Conservation (phyloP, 64 coral and sea anemone genomes). For the Montipora capricornis region DNA sequence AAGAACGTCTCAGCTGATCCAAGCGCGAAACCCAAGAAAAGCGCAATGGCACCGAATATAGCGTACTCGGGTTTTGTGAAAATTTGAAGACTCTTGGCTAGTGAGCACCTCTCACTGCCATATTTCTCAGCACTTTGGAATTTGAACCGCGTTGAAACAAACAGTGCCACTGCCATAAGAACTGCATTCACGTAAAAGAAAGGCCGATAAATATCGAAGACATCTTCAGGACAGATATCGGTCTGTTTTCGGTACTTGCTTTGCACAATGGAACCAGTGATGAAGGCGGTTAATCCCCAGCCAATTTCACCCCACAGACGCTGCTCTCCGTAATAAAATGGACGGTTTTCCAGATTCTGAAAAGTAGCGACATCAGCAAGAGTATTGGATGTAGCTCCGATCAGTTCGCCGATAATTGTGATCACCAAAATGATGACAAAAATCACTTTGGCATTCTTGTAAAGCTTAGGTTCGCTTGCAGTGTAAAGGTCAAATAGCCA, state of each 20-base stretch:
- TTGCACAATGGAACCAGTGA: conserved; percentile 83
- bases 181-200: conserved; percentile 93
- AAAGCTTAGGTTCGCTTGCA: conserved; percentile 70
- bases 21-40: conserved; percentile 74
- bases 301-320: conserved; percentile 87
- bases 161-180: conserved; percentile 82
- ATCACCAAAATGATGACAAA: conserved; percentile 82
- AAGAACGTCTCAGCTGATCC: conserved; percentile 79
- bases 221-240: conserved; percentile 90
- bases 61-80: conserved; percentile 84
- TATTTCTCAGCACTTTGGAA: conserved; percentile 67
- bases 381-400: conserved; percentile 88
- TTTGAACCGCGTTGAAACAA: conserved; percentile 85
- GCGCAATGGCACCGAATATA: conserved; percentile 68
- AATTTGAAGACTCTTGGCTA: conserved; percentile 69
- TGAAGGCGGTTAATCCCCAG: conserved; percentile 86
- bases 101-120: conserved; percentile 46
- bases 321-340: conserved; percentile 87
- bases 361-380: conserved; percentile 87
- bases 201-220: conserved; percentile 90
- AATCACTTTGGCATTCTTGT: conserved; percentile 81
- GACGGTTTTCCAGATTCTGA: conserved; percentile 88
- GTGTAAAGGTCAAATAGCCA: conserved; percentile 93
- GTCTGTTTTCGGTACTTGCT: conserved; percentile 70
- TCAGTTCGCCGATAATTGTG: conserved; percentile 78